phyloP scores from a whole-genome alignment of 2,888 invertebrate species.

The Cantharis nigra region DNA sequence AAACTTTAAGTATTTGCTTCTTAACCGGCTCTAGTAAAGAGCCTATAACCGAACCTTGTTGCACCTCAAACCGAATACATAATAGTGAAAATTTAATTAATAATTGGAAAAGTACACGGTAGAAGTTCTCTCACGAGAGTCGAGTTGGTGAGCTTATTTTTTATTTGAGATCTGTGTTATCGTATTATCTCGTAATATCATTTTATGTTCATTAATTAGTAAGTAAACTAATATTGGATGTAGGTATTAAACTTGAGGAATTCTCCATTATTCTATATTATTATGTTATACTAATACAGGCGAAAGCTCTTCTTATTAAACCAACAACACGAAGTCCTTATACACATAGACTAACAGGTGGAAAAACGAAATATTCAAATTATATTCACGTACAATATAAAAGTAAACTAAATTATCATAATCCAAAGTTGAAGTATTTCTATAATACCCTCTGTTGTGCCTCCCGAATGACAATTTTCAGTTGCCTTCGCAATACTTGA shows the following conservation, averaged over 20 bases:
- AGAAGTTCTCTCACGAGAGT: neutral
- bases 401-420: neutral
- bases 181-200: neutral
- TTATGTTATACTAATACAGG: neutral
- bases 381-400: neutral
- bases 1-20: too few species aligned
- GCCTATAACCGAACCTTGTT: too few species aligned
- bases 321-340: neutral
- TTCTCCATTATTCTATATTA: neutral
- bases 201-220: neutral
- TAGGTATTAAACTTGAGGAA: neutral
- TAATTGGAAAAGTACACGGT: neutral
- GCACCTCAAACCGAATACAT: too few species aligned
- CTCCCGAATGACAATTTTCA: neutral
- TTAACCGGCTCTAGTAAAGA: too few species aligned
- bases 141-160: neutral
- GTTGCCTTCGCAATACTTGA: neutral
- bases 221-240: neutral
- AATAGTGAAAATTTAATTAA: neutral
- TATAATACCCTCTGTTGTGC: neutral
- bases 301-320: neutral
- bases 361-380: neutral
- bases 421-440: neutral
- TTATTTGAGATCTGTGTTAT: neutral
- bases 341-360: neutral